Conservation (phyloP, 2,113 vertebrate species). For the Aleadryas rufinucha region DNA sequence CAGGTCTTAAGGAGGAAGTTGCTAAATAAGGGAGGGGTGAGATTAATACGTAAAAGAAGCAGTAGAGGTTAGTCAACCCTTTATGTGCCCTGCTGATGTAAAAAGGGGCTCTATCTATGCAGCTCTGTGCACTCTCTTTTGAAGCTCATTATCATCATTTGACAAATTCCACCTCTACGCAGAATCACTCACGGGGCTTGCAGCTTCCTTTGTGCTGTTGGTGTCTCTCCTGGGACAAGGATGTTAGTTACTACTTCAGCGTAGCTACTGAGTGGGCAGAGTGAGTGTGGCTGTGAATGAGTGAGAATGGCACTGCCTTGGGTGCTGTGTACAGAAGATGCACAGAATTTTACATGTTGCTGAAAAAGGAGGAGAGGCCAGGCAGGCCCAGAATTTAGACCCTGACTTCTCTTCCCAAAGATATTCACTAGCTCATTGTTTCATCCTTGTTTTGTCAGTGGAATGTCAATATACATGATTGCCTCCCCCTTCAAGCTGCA, state of each 20-base stretch:
- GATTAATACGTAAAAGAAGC: not conserved
- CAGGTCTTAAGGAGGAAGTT: not conserved
- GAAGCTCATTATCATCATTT: not conserved
- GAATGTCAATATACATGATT: not conserved
- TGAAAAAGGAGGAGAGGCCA: not conserved
- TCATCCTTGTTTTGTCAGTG: not conserved
- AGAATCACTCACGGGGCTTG: not conserved
- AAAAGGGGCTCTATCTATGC: not conserved
- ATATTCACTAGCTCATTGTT: not conserved
- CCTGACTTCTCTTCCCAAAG: not conserved
- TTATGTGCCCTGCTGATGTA: not conserved
- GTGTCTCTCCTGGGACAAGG: not conserved
- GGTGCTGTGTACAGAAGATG: not conserved
- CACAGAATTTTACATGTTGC: not conserved
- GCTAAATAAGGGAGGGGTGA: not conserved
- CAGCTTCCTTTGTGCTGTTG: not conserved
- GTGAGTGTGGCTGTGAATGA: not conserved
- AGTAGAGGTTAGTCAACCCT: not conserved
- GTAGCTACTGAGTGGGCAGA: not conserved
- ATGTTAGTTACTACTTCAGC: not conserved
- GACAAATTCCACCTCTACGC: not conserved
- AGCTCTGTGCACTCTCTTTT: not conserved
- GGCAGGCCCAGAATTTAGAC: not conserved
- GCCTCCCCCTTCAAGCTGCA: not conserved
- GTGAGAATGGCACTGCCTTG: not conserved